Conservation (phyloP, 2,797 vertebrate species). For the Micrastur ruficollis region DNA sequence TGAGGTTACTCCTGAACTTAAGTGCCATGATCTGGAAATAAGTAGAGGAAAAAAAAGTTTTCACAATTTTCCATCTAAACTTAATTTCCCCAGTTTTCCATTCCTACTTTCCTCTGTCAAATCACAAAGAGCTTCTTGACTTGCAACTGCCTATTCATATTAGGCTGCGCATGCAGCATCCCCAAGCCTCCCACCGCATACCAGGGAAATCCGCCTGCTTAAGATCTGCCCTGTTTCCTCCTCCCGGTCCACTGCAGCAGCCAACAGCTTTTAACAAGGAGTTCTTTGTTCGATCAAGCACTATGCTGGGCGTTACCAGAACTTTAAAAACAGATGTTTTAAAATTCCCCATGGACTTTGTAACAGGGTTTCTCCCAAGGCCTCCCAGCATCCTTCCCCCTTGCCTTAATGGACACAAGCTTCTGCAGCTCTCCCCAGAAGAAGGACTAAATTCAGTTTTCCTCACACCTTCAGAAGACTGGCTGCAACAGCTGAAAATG, state of each 20-base stretch:
- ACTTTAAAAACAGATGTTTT: not conserved
- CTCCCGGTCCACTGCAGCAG: not conserved
- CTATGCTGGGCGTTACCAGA: not conserved
- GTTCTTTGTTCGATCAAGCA: not conserved
- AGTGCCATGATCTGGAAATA: not conserved
- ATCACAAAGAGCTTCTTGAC: not conserved
- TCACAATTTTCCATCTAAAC: not conserved
- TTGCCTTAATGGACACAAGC: not conserved
- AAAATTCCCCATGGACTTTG: not conserved
- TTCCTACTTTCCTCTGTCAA: not conserved
- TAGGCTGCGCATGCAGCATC: not conserved
- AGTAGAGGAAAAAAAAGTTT: not conserved
- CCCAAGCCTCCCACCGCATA: not conserved
- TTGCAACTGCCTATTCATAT: not conserved
- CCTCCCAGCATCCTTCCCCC: not conserved
- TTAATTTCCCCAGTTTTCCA: not conserved
- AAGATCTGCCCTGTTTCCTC: not conserved
- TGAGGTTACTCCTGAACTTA: constrained; percentile 5
- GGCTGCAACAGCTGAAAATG: not conserved
- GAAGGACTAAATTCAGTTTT: not conserved
- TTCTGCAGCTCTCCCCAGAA: not conserved
- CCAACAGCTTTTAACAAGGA: not conserved
- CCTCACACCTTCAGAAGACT: not conserved
- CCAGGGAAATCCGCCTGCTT: not conserved
- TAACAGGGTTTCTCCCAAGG: not conserved